phyloP scores from a whole-genome alignment of 2,888 invertebrate genomes.

The Eupelmus urozonus region DNA sequence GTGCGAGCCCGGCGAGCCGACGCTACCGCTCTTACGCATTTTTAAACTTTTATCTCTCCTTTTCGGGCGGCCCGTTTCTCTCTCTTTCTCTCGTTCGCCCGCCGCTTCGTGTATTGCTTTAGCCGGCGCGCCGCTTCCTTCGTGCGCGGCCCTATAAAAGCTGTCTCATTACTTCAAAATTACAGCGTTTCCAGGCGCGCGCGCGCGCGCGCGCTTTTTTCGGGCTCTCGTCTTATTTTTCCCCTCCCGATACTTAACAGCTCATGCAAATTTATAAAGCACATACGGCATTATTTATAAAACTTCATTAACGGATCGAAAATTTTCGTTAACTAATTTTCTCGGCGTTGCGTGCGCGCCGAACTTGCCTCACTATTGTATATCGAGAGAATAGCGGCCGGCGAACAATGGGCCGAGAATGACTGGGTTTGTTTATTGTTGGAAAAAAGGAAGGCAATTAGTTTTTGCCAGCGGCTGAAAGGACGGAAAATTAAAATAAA shows the following conservation, averaged over 20 bases:
- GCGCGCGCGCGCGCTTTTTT: neutral
- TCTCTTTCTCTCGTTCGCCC: neutral
- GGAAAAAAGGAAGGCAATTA: conserved; percentile 1
- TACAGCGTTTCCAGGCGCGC: conserved; percentile 51
- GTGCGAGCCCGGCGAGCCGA: conserved; percentile 24
- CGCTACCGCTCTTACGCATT: conserved; percentile 58
- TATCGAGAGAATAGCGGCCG: too few species aligned
- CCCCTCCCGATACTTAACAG: conserved; percentile 51
- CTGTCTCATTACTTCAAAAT: conserved; percentile 60
- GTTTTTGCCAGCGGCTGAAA: neutral
- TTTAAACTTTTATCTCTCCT: conserved; percentile 47
- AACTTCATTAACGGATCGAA: conserved; percentile 9
- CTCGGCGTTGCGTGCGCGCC: too few species aligned
- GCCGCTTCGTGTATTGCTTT: neutral
- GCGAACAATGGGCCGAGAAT: too few species aligned
- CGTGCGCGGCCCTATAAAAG: conserved; percentile 50
- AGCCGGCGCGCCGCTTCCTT: too few species aligned
- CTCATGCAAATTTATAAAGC: conserved; percentile 52
- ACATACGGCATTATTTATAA: conserved; percentile 42
- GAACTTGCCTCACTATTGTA: too few species aligned
- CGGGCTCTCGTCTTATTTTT: neutral
- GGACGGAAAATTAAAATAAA: conserved; percentile 1
- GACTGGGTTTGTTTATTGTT: neutral
- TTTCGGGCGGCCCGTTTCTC: conserved; percentile 7
- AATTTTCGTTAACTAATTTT: too few species aligned